Percentiles rank a stretch among this genome's conserved stretches.
Evolutionary conservation across 2,888 invertebrate species (phyloP).

Genomic region (Pimpla rufipes): DNA sequence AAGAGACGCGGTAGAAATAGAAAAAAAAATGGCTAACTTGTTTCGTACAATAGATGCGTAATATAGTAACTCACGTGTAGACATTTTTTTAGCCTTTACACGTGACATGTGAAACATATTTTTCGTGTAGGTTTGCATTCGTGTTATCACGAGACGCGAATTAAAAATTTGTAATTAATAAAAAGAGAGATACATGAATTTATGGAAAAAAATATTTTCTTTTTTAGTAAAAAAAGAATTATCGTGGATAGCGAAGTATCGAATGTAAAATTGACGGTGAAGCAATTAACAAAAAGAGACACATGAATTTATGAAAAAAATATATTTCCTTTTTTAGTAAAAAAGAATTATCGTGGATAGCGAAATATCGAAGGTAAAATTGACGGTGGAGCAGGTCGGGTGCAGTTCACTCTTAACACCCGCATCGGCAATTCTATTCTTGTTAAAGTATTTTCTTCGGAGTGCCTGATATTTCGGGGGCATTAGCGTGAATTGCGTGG

Average conservation of each 20-base stretch:
- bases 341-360: too few relatives aligned
- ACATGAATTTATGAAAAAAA: too few relatives aligned
- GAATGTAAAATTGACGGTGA: too few relatives aligned
- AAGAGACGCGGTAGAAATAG: too few relatives aligned
- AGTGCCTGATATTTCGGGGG: slow-evolving; percentile 81
- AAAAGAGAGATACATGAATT: background rate
- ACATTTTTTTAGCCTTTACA: background rate
- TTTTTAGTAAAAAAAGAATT: too few relatives aligned
- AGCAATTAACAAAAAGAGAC: too few relatives aligned
- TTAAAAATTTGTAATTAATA: background rate
- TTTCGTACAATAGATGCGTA: background rate
- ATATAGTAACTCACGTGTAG: background rate
- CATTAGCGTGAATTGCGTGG: slow-evolving; percentile 54
- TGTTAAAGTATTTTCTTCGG: slow-evolving; percentile 80
- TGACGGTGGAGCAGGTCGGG: background rate
- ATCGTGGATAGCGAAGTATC: too few relatives aligned
- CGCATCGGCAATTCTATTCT: slow-evolving; percentile 76
- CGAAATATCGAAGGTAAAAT: too few relatives aligned
- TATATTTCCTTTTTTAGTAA: too few relatives aligned
- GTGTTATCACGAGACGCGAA: background rate
- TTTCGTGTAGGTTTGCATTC: background rate
- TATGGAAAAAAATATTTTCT: too few relatives aligned
- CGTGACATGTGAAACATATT: background rate
- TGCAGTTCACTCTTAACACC: slow-evolving; percentile 39
- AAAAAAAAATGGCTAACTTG: too few relatives aligned